These are phyloP conservation scores for Polymixis lichenea DNA, from an alignment of 2,888 invertebrate genomes.

Conservation along the genomic window DNA sequence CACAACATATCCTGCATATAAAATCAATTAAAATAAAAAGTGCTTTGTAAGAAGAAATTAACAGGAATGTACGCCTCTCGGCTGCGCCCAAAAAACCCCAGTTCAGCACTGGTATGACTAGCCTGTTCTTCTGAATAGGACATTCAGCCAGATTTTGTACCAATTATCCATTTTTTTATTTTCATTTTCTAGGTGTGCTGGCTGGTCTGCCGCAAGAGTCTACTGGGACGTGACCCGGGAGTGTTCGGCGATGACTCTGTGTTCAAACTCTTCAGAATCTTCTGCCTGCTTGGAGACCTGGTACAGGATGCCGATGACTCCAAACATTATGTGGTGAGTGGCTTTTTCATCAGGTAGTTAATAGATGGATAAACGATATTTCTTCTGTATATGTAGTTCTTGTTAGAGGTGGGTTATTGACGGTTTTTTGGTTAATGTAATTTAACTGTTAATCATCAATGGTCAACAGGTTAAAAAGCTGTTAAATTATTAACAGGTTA, in stretches of 20 bases:
- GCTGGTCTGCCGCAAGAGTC: conserved; percentile 93
- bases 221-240: conserved; percentile 90
- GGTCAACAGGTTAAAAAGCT: no score
- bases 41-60: not conserved
- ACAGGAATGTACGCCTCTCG: not conserved
- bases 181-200: conserved; percentile 91
- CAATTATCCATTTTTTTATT: not conserved
- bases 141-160: not conserved
- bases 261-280: conserved; percentile 94
- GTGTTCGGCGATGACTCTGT: conserved; percentile 92
- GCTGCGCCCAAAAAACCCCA: not conserved
- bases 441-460: no score
- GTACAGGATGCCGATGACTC: conserved; percentile 90
- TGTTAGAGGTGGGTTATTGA: no score
- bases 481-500: no score
- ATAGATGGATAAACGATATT: not conserved
- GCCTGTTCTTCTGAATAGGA: no score
- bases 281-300: conserved; percentile 94
- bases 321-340: conserved; percentile 87
- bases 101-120: not conserved
- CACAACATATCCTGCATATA: no score
- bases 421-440: no score
- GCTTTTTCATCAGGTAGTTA: not conserved
- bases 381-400: no score
- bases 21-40: not conserved